Percentiles rank a stretch among this genome's conserved stretches.
These are phyloP conservation scores for Chiridota heheva DNA, from an alignment of 35 echinoderm and acorn worm genomes.

Conservation along the genomic window DNA sequence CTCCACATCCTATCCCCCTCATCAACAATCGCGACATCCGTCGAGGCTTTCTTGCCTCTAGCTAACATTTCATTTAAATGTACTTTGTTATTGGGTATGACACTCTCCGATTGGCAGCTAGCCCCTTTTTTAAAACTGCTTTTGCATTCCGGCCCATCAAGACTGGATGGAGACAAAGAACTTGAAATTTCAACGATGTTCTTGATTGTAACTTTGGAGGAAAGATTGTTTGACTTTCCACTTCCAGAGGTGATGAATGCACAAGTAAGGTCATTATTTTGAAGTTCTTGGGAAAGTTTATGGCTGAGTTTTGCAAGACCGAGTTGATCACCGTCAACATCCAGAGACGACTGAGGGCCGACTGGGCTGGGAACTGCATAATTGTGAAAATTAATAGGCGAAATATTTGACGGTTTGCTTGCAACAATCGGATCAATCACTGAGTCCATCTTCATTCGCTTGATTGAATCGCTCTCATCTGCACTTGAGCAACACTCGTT, in stretches of 20 bases:
- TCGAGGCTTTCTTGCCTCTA: constrained; percentile 39
- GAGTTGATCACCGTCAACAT: constrained; percentile 22
- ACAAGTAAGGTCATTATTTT: constrained; percentile 3
- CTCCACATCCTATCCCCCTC: constrained; percentile 83
- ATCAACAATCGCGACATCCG: constrained; percentile 37
- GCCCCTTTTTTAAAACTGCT: too few relatives aligned
- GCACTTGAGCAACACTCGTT: constrained; percentile 17
- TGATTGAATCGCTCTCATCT: constrained; percentile 74
- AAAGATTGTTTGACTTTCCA: too few relatives aligned
- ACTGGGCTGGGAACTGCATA: constrained; percentile 40
- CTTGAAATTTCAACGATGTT: too few relatives aligned
- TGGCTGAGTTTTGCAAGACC: constrained; percentile 50
- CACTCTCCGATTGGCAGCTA: constrained; percentile 37
- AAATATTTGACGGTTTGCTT: constrained; percentile 54
- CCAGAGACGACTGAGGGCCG: constrained; percentile 12
- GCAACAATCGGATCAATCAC: constrained; percentile 14
- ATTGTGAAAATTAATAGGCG: constrained; percentile 72
- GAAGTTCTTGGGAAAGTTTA: constrained; percentile 19
- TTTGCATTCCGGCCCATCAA: too few relatives aligned
- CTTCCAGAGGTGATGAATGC: too few relatives aligned
- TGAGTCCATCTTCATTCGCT: constrained; percentile 94
- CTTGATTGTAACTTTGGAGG: too few relatives aligned
- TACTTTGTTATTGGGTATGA: constrained; percentile 83
- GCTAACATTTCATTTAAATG: constrained; percentile 39
- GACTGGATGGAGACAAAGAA: too few relatives aligned